Conservation (phyloP, 1,140 invertebrate genomes). For the Ooceraea biroi region DNA sequence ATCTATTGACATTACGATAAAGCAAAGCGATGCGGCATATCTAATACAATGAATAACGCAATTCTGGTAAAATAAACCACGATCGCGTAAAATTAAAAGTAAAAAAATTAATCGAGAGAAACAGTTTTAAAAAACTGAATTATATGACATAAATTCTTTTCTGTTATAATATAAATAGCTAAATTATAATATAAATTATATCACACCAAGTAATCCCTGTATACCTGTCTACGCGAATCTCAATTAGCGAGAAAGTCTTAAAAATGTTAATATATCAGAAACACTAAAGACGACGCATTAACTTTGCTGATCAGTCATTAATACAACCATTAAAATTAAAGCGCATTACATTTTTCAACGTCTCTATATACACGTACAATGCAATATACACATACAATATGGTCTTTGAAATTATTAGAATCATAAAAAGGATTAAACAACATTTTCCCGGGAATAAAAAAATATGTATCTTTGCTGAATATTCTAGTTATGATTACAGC, state of each 20-base stretch:
- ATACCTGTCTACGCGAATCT: no score
- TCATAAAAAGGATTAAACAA: background rate
- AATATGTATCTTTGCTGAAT: background rate
- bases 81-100: background rate
- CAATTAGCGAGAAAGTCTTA: no score
- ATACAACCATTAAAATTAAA: no score
- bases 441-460: background rate
- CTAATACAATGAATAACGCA: background rate
- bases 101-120: background rate
- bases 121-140: background rate
- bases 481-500: background rate
- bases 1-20: constrained; percentile 53
- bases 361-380: no score
- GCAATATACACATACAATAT: constrained; percentile 7
- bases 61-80: background rate
- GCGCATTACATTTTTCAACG: background rate
- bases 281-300: no score
- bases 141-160: background rate
- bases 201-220: no score
- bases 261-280: no score
- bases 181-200: no score
- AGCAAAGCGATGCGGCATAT: background rate
- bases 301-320: no score
- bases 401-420: background rate
- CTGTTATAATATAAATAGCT: no score